phyloP scores from a whole-genome alignment of 2,797 vertebrate genomes.

The Atherinosoma microstoma region DNA sequence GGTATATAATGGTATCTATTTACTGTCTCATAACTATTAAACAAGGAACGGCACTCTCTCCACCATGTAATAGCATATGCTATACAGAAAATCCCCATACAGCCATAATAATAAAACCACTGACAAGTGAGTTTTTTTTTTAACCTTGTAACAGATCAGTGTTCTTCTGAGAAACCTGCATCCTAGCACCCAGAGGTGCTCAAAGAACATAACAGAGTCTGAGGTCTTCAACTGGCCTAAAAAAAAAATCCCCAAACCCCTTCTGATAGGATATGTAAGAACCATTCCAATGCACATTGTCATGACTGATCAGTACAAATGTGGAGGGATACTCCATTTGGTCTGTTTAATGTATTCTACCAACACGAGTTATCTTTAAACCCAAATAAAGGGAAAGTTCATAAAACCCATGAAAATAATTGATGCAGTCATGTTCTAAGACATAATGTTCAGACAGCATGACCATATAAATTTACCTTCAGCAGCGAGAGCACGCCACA shows the following conservation, averaged over 20 bases:
- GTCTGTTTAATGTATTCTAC: background rate
- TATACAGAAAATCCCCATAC: background rate
- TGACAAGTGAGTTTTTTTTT: background rate
- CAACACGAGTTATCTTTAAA: slow-evolving; percentile 6
- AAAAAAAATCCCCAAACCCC: background rate
- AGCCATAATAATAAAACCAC: background rate
- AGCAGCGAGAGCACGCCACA: slow-evolving; percentile 34
- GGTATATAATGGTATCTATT: slow-evolving; percentile 1
- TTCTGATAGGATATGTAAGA: background rate
- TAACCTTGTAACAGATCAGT: background rate
- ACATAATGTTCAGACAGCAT: slow-evolving; percentile 28
- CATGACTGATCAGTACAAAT: background rate
- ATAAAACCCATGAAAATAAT: slow-evolving; percentile 39
- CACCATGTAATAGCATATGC: background rate
- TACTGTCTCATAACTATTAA: slow-evolving; percentile 15
- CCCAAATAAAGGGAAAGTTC: slow-evolving; percentile 18
- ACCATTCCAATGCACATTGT: background rate
- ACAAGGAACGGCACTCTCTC: background rate
- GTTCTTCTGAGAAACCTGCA: background rate
- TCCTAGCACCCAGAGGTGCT: background rate
- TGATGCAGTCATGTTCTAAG: slow-evolving; percentile 40
- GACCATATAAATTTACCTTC: slow-evolving; percentile 53
- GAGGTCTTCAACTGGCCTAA: background rate
- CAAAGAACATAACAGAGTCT: background rate
- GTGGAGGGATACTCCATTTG: background rate